phyloP scores from a whole-genome alignment of 2,797 vertebrate genomes.

The Acipenser oxyrinchus region DNA sequence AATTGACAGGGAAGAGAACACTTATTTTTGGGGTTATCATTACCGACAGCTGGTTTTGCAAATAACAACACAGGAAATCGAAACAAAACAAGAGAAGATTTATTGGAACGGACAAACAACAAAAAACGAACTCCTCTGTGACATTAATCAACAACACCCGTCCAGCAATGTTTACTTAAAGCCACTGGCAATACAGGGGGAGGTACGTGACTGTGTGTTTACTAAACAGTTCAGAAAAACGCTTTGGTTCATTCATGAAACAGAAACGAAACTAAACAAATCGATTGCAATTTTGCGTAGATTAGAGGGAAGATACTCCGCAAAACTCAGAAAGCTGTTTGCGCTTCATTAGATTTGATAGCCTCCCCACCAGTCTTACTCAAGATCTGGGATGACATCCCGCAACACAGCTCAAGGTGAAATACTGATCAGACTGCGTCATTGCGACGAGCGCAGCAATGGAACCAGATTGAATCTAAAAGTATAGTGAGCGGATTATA shows the following conservation, averaged over 20 bases:
- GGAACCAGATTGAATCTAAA: too few relatives aligned
- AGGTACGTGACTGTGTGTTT: constrained; percentile 19
- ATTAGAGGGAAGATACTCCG: constrained; percentile 8
- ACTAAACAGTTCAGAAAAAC: constrained; percentile 15
- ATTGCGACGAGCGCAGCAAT: too few relatives aligned
- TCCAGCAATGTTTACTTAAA: constrained; percentile 5
- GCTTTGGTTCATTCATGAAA: constrained; percentile 16
- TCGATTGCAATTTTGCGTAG: constrained; percentile 21
- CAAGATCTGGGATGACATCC: not conserved
- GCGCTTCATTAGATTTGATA: constrained; percentile 6
- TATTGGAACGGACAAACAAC: not conserved
- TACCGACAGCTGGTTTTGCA: constrained; percentile 4
- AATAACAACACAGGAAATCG: constrained; percentile 2
- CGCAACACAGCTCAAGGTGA: constrained; percentile 9
- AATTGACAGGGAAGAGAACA: not conserved
- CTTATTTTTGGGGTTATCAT: constrained; percentile 2
- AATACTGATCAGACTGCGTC: constrained; percentile 1
- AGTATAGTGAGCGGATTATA: too few relatives aligned
- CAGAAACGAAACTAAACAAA: constrained; percentile 22
- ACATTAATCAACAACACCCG: constrained; percentile 17
- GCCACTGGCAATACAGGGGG: not conserved
- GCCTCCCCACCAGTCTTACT: constrained; percentile 2
- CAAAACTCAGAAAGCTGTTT: not conserved
- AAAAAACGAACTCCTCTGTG: constrained; percentile 4
- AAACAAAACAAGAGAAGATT: not conserved